Conservation (phyloP, 2,888 invertebrate species). For the Acrocyrtus sp. region DNA sequence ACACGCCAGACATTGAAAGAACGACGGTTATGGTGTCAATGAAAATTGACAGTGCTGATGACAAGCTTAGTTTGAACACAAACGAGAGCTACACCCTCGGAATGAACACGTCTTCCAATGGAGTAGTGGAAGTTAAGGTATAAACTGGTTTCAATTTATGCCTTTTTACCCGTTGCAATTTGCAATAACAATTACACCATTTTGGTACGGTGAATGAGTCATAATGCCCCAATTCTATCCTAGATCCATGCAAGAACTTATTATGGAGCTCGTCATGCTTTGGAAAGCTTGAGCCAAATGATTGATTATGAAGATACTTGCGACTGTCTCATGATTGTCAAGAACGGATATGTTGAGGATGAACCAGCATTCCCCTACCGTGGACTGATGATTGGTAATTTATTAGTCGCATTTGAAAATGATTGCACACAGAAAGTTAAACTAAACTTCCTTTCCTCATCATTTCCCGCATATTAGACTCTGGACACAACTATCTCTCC, state of each 20-base stretch:
- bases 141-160: neutral
- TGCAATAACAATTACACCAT: too few species aligned
- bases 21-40: constrained; percentile 63
- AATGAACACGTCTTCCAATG: constrained; percentile 61
- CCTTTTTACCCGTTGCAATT: neutral
- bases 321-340: constrained; percentile 72
- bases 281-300: constrained; percentile 81
- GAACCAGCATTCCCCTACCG: constrained; percentile 84
- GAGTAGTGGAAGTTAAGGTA: constrained; percentile 63
- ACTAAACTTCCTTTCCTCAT: neutral
- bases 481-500: constrained; percentile 87
- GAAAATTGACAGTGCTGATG: constrained; percentile 62
- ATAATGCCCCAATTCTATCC: too few species aligned
- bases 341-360: constrained; percentile 77
- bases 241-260: constrained; percentile 67
- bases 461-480: constrained; percentile 74
- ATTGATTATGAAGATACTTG: constrained; percentile 67
- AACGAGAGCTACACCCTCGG: constrained; percentile 62
- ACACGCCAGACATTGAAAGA: constrained; percentile 62
- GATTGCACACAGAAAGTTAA: neutral
- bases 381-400: constrained; percentile 76
- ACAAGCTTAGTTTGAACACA: constrained; percentile 58
- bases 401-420: neutral
- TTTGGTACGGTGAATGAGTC: too few species aligned
- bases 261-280: constrained; percentile 79